Evolutionary conservation across 2,888 invertebrate species (phyloP).

Genomic region (Chrysomela aeneicollis): DNA sequence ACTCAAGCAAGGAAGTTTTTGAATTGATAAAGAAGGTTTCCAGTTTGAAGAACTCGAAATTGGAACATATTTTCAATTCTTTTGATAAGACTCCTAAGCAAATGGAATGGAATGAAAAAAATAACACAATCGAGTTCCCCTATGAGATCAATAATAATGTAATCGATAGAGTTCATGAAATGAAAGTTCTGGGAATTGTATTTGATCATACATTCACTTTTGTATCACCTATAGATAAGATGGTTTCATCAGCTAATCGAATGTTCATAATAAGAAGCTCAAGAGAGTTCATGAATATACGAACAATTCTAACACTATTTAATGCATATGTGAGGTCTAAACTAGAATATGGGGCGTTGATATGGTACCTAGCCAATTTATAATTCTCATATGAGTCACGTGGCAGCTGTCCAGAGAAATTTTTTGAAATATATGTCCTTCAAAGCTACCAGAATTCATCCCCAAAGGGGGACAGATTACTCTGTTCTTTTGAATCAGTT

Average conservation of each 20-base stretch:
- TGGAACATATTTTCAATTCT: not conserved
- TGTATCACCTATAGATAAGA: not conserved
- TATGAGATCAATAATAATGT: too few species aligned
- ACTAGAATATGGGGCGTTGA: not conserved
- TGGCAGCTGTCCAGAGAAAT: not conserved
- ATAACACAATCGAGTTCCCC: too few species aligned
- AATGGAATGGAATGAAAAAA: slow-evolving; percentile 50
- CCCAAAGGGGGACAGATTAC: too few species aligned
- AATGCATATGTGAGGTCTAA: not conserved
- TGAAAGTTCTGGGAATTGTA: too few species aligned
- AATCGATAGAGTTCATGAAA: too few species aligned
- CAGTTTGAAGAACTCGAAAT: slow-evolving; percentile 8
- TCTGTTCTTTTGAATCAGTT: too few species aligned
- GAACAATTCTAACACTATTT: not conserved
- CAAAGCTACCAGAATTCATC: too few species aligned
- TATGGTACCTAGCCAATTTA: not conserved
- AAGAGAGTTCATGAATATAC: not conserved
- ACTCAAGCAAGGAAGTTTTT: not conserved
- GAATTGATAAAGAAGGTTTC: slow-evolving; percentile 2
- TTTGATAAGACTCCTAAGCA: slow-evolving; percentile 44
- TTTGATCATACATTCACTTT: not conserved
- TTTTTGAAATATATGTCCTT: not conserved
- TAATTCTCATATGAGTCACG: not conserved
- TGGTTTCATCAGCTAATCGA: not conserved
- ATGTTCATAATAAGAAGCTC: not conserved